Base-by-base conservation (phyloP, 2,888 invertebrate species). In the Charanyca ferruginea region DNA sequence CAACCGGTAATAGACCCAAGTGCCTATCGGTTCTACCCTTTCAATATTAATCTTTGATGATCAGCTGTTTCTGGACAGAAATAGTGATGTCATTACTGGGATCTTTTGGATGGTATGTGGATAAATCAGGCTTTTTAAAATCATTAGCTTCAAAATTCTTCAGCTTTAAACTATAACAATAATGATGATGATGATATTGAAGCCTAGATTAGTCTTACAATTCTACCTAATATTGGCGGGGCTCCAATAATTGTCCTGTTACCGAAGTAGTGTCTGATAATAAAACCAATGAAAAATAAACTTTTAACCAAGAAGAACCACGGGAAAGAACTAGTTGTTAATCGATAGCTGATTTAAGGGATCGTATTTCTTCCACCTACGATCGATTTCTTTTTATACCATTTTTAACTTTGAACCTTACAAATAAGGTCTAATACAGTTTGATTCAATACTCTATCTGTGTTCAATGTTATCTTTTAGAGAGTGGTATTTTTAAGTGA, bases 321-420 rank as follows among this genome's bases (percentile, higher is more conserved):
- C 25, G 23, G 45, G 42, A 25, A 52, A 58, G 5, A 42, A 22
- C 59, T 60, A 55, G 73, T 58, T 73, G 38, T 53, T 55, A 62
- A 73, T 65, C 59, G 48, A 73, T 59, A 54, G 22, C 48, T 59
- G 25, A 65, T 73, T 66, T 59, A 53, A 66, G 51, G 70, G 58
- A 79, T 62, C 67, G 44, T 62, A 74, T 71, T 64, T 73, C 65
- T 67, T 65, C 47, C 48, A 61, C 66, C 64, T 59, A 64, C 62
- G 41, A 55, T 59, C 23, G 11, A 44, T 41, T 51, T 18, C 7
- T 20, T 13, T 35, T 41, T 8, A 62, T 32, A 0, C 8, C 7
- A 67, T 16, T 71, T 57, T 59, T 4, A 20, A 70, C 55, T 38
- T 47, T 66, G 16, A 11, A 1, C 1, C 7, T 5, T 18, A 23